Evolutionary conservation across 2,797 vertebrate species (phyloP).

Genomic region (Discoglossus pictus): DNA sequence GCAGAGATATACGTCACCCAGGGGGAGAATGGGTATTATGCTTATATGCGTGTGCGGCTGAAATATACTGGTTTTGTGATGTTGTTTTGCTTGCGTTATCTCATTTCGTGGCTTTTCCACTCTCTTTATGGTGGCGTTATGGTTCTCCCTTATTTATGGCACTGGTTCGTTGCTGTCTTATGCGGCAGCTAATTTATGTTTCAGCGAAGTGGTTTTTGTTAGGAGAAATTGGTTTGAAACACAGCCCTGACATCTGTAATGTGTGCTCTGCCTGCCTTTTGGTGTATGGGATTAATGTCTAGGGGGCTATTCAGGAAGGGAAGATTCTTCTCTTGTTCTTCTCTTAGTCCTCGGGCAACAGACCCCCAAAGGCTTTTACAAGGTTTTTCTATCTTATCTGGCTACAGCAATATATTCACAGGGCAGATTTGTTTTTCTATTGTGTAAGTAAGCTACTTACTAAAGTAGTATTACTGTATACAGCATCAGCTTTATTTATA

Average conservation of each 20-base stretch:
- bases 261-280: slow-evolving; percentile 52
- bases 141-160: slow-evolving; percentile 49
- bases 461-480: slow-evolving; percentile 18
- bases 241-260: slow-evolving; percentile 51
- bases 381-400: slow-evolving; percentile 38
- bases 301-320: slow-evolving; percentile 44
- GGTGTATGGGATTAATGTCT: slow-evolving; percentile 53
- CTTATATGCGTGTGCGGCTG: slow-evolving; percentile 50
- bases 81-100: slow-evolving; percentile 52
- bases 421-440: slow-evolving; percentile 28
- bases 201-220: slow-evolving; percentile 46
- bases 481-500: too few species aligned
- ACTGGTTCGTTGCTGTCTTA: slow-evolving; percentile 48
- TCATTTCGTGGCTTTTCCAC: slow-evolving; percentile 52
- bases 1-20: slow-evolving; percentile 52
- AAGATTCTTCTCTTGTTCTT: slow-evolving; percentile 39
- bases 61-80: slow-evolving; percentile 53
- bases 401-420: slow-evolving; percentile 35
- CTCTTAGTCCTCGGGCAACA: slow-evolving; percentile 35
- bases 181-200: slow-evolving; percentile 51
- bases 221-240: slow-evolving; percentile 51
- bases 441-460: slow-evolving; percentile 13
- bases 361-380: slow-evolving; percentile 44
- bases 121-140: slow-evolving; percentile 50
- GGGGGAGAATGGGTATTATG: slow-evolving; percentile 53